Conservation (phyloP, 1,140 invertebrate species). For the Antheraea pernyi region DNA sequence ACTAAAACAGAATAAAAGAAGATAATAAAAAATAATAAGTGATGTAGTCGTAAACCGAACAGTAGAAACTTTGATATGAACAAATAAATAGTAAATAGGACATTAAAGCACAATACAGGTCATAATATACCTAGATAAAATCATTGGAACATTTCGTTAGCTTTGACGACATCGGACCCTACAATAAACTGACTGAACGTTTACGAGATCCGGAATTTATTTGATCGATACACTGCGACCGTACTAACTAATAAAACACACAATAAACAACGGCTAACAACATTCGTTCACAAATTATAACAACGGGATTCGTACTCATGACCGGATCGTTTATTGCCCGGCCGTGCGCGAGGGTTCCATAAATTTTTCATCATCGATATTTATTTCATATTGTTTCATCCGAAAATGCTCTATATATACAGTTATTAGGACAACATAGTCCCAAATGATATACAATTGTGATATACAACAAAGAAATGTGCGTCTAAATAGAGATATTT, state of each 20-base stretch:
- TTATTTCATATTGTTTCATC: neutral
- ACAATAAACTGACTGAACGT: neutral
- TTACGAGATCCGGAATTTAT: neutral
- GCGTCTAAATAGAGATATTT: too few species aligned
- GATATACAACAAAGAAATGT: too few species aligned
- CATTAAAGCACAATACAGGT: neutral
- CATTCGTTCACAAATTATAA: constrained; percentile 3
- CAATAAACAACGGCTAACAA: constrained; percentile 3
- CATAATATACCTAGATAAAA: neutral
- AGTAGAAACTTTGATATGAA: too few species aligned
- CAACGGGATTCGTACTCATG: neutral
- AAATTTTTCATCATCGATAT: neutral
- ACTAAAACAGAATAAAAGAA: too few species aligned
- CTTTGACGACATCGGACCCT: neutral
- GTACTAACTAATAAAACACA: neutral
- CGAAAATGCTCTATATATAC: neutral
- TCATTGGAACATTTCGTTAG: neutral
- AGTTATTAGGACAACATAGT: too few species aligned
- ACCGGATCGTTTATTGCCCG: neutral
- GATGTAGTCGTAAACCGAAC: too few species aligned
- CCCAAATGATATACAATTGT: too few species aligned
- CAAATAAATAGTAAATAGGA: neutral
- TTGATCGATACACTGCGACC: neutral
- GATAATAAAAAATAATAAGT: neutral
- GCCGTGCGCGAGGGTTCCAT: neutral